Percentiles rank a stretch among this genome's conserved stretches.
Conservation (phyloP, 2,113 vertebrate genomes). For the Haliaeetus leucogaster region DNA sequence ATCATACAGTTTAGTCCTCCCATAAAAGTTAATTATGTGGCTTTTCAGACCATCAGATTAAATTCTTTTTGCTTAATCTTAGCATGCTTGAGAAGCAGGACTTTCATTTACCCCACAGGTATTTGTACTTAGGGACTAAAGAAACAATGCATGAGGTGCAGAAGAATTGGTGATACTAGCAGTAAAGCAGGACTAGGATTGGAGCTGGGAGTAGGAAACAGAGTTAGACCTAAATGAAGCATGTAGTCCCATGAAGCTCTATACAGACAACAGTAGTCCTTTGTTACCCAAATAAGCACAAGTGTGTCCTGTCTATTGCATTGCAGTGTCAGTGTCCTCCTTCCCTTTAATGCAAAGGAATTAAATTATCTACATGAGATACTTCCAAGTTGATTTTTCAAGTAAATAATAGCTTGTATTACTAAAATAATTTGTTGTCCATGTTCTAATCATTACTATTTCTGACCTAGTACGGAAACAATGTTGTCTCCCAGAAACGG, state of each 20-base stretch:
- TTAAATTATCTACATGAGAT: neutral
- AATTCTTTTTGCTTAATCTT: neutral
- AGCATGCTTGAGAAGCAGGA: neutral
- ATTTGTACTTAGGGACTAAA: neutral
- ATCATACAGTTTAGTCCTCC: neutral
- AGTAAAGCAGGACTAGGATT: neutral
- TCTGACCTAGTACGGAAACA: neutral
- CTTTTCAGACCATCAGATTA: neutral
- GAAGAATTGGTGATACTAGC: neutral
- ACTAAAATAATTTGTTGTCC: neutral
- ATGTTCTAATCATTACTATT: neutral
- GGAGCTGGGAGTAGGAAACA: neutral
- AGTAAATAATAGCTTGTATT: neutral
- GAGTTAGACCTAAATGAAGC: neutral
- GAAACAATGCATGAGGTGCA: neutral
- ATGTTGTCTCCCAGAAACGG: neutral
- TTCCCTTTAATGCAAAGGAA: neutral
- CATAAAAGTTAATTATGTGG: neutral
- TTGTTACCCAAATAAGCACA: neutral
- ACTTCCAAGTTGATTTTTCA: neutral
- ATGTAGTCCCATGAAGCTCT: neutral
- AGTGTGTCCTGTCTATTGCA: neutral
- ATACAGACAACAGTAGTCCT: neutral
- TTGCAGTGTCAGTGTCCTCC: neutral
- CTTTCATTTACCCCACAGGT: no score